A percentile compares a stretch with the other conserved stretches of the same genome.
phyloP scores from a whole-genome alignment of 2,797 vertebrate genomes.

The Onychomys arenicola region DNA sequence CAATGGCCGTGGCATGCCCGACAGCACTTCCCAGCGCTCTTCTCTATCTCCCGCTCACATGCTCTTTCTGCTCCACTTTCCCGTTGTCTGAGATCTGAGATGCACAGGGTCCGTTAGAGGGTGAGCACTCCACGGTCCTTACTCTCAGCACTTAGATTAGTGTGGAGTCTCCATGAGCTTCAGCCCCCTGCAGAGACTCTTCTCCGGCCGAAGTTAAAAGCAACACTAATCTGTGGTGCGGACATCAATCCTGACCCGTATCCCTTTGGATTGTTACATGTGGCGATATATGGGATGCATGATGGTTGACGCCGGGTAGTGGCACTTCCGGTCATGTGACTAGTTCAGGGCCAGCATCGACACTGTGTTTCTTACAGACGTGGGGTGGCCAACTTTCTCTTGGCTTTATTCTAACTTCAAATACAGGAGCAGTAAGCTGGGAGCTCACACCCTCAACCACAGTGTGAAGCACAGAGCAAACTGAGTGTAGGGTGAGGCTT shows the following conservation, averaged over 20 bases:
- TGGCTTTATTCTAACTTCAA: constrained; percentile 22
- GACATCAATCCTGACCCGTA: neutral
- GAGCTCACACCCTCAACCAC: neutral
- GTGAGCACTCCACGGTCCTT: neutral
- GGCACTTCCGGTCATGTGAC: neutral
- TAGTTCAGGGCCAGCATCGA: neutral
- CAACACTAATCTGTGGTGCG: neutral
- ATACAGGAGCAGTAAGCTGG: neutral
- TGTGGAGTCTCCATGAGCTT: neutral
- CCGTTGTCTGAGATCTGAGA: no score
- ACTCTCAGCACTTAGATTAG: neutral
- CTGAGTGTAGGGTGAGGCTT: neutral
- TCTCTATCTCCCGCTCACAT: neutral
- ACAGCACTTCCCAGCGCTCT: no score
- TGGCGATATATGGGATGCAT: neutral
- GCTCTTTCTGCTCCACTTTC: neutral
- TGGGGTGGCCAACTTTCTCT: neutral
- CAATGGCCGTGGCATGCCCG: neutral
- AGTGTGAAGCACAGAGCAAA: neutral
- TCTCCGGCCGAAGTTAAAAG: neutral
- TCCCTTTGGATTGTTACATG: neutral
- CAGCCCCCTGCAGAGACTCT: neutral
- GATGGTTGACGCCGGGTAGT: neutral
- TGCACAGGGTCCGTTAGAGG: neutral
- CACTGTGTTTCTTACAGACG: neutral